A percentile compares a stretch with the other conserved stretches of the same genome.
Evolutionary conservation across 2,888 invertebrate genomes (phyloP).

Genomic region (Orchesellides sinensis): DNA sequence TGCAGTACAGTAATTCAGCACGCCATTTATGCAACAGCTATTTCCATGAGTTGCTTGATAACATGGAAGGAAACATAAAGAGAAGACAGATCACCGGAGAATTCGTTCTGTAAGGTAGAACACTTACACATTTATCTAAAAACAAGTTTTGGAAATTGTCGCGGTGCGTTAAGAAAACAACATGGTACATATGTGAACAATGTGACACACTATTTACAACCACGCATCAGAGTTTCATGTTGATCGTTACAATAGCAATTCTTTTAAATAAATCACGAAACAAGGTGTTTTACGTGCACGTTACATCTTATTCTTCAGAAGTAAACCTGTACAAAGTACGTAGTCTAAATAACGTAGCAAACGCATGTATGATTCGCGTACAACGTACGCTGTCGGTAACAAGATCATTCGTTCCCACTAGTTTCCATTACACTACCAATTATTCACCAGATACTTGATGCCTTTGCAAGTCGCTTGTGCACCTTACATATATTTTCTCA

Average conservation of each 20-base stretch:
- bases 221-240: not conserved
- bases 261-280: not conserved
- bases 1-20: no score
- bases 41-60: not conserved
- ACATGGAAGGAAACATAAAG: not conserved
- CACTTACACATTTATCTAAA: not conserved
- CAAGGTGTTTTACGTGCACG: no score
- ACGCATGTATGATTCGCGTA: no score
- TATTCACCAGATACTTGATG: slow-evolving; percentile 32
- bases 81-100: slow-evolving; percentile 1
- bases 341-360: no score
- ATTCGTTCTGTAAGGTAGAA: not conserved
- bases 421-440: slow-evolving; percentile 28
- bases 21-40: no score
- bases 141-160: not conserved
- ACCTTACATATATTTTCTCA: not conserved
- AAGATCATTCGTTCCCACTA: slow-evolving; percentile 26
- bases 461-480: slow-evolving; percentile 16
- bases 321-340: no score
- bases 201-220: not conserved
- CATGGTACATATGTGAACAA: not conserved
- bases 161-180: not conserved
- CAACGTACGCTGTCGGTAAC: not conserved
- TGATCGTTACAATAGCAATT: not conserved
- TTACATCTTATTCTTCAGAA: no score